These are phyloP conservation scores for Mesodorylaimus sp. DNA, from an alignment of 2,888 invertebrate genomes.

Conservation along the genomic window DNA sequence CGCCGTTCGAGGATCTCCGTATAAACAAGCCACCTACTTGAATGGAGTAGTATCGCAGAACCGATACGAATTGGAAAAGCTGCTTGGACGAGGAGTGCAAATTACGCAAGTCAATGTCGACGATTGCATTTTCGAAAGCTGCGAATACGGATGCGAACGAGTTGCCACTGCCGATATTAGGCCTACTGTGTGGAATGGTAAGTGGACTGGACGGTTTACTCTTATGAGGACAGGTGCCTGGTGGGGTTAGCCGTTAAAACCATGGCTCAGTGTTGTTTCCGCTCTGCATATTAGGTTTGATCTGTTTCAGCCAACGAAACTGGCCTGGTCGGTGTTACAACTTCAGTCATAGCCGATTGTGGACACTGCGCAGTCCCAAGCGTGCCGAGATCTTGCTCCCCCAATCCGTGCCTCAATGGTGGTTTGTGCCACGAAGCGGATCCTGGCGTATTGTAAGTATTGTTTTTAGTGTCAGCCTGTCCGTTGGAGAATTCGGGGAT, in stretches of 20 bases:
- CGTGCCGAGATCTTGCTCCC: too few species aligned
- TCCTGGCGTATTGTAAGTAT: constrained; percentile 43
- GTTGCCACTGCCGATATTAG: constrained; percentile 20
- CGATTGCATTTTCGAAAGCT: constrained; percentile 29
- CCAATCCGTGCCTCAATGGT: constrained; percentile 89
- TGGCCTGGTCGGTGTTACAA: constrained; percentile 79
- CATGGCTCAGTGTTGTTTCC: too few species aligned
- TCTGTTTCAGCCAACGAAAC: constrained; percentile 96
- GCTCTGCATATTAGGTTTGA: too few species aligned
- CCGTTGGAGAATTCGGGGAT: too few species aligned
- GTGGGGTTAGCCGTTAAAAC: too few species aligned
- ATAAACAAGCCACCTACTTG: constrained; percentile 2
- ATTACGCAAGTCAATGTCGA: constrained; percentile 93
- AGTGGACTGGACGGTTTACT: not conserved
- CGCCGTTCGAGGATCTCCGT: constrained; percentile 18
- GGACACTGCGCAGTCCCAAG: constrained; percentile 58
- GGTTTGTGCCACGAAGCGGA: constrained; percentile 81
- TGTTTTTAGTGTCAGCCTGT: constrained; percentile 9
- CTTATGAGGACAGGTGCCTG: constrained; percentile 18
- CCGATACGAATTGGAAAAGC: constrained; percentile 50
- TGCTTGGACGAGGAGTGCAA: constrained; percentile 51
- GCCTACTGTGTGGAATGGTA: constrained; percentile 1
- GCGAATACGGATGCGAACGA: constrained; percentile 27
- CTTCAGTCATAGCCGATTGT: constrained; percentile 46
- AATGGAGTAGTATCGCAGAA: constrained; percentile 45